A percentile compares a stretch with the other conserved stretches of the same genome.
Conservation (phyloP, 2,797 vertebrate species). For the Arctocebus calabarensis region DNA sequence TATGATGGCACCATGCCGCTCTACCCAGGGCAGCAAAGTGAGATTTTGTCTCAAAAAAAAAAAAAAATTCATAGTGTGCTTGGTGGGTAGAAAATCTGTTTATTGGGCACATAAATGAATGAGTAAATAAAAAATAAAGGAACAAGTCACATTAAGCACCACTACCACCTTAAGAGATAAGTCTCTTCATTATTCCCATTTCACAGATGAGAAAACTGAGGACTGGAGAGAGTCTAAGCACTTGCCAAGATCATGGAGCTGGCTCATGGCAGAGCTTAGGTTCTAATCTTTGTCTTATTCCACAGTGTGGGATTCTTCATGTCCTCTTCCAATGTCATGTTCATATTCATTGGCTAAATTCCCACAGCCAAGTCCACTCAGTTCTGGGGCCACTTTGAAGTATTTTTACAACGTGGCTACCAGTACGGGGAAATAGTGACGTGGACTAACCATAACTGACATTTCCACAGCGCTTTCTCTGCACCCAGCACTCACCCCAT, state of each 20-base stretch:
- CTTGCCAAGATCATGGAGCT: neutral
- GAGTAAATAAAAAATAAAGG: neutral
- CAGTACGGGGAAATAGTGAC: neutral
- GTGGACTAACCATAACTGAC: neutral
- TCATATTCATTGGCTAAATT: neutral
- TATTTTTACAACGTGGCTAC: neutral
- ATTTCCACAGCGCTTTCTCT: neutral
- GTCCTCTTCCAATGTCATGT: neutral
- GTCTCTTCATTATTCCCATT: neutral
- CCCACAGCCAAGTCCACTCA: neutral
- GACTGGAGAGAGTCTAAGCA: neutral
- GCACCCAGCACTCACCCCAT: neutral
- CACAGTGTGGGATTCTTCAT: neutral
- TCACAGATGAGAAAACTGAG: neutral
- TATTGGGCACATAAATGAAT: neutral
- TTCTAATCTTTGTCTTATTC: neutral
- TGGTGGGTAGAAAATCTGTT: neutral
- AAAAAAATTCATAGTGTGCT: too few relatives aligned
- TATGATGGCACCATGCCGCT: too few relatives aligned
- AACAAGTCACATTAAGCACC: neutral
- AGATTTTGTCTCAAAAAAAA: too few relatives aligned
- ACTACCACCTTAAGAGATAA: neutral
- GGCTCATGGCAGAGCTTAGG: neutral
- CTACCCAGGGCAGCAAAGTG: too few relatives aligned
- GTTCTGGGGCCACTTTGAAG: neutral